Base-by-base conservation (phyloP, 2,797 vertebrate species). In the Mionectes olivaceus region DNA sequence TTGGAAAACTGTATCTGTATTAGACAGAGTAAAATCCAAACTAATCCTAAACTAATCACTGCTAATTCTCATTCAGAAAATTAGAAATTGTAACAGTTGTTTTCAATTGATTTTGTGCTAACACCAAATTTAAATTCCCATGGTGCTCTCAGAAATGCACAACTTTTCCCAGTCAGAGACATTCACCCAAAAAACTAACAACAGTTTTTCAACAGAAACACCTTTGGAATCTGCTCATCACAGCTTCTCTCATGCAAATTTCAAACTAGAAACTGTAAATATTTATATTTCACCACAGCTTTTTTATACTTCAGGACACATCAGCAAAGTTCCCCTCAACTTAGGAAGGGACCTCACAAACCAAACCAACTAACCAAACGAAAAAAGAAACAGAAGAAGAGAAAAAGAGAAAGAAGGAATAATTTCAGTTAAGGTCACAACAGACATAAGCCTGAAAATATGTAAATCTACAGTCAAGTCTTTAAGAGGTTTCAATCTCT, bases 1-100 rank as follows among this genome's bases (percentile, higher is more conserved):
- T 30, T 53, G 43, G n/a, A 74, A 96, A 91, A 17, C 23, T 91
- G 5, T 30, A 53, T 69, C 67, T 92, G 13, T 32, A 46, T 74
- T 81, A 84, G 23, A 94, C 55, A 96, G 57, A 78, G 94, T 56
- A 80, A 95, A 92, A 92, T 77, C 16, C 80, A 82, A 95, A 85
- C 47, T 49, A 49, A 49, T 49, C 47, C 47, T 27, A 22, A 50
- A 85, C 63, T 84, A 94, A 76, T 78, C 75, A 69, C 41, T 11
- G 11, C 50, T 93, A 11, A 13, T 70, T 75, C 61, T 91, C 79
- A 85, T 75, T 78, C 90, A 7, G 6, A 91, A 17, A 75, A 79
- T 53, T 75, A 82, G 70, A 93, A 88, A 88, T 80, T 49, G 19
- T 18, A 77, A 76, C 86, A 92, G 79, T 39, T 87, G 52, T 59